Evolutionary conservation across 2,797 vertebrate genomes (phyloP).

Genomic region (Oryzias dopingdopingensis): DNA sequence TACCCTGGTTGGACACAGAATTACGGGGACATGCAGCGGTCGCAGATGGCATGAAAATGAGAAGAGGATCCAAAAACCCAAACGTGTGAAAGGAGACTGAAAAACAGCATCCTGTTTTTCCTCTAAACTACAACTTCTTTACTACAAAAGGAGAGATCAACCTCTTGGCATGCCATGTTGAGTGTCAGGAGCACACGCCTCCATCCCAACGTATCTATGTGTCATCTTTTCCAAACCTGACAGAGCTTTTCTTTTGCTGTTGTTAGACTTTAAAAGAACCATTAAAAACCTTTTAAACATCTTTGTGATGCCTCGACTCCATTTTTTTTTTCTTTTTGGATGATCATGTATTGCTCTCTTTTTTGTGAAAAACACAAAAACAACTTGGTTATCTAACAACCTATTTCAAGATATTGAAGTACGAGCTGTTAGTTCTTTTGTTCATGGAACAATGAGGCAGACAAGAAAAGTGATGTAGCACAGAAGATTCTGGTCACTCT

Average conservation of each 20-base stretch:
- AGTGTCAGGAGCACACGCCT: slow-evolving; percentile 2
- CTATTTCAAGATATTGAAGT: too few species aligned
- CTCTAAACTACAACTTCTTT: too few species aligned
- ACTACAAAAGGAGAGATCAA: too few species aligned
- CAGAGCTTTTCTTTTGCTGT: neutral
- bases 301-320: neutral
- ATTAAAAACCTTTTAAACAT: neutral
- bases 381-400: too few species aligned
- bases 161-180: slow-evolving; percentile 27
- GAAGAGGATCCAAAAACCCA: slow-evolving; percentile 9
- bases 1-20: slow-evolving; percentile 27
- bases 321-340: neutral
- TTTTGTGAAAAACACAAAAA: too few species aligned
- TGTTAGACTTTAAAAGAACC: slow-evolving; percentile 11
- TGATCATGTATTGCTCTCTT: too few species aligned
- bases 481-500: too few species aligned
- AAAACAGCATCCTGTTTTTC: neutral
- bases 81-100: slow-evolving; percentile 5
- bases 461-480: too few species aligned
- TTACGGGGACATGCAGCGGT: slow-evolving; percentile 35
- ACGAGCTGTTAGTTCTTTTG: too few species aligned
- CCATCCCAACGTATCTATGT: slow-evolving; percentile 11
- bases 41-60: slow-evolving; percentile 11
- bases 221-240: slow-evolving; percentile 13
- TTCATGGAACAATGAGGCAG: too few species aligned